These are phyloP conservation scores for Mesorhabditis sp. DNA, from an alignment of 2,888 invertebrate species.

Conservation along the genomic window DNA sequence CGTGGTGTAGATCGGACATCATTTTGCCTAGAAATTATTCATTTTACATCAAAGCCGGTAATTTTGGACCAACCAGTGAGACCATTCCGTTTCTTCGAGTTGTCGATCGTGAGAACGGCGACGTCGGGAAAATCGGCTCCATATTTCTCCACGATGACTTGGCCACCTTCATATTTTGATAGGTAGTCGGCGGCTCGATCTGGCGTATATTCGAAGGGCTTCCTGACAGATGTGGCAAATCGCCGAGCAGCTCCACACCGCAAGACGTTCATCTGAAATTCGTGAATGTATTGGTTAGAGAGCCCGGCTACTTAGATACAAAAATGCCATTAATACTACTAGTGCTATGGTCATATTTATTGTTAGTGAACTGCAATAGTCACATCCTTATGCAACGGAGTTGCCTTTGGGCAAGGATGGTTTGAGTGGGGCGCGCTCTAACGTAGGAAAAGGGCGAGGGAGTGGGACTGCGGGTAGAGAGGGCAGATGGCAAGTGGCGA, in stretches of 20 bases:
- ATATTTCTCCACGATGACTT: not conserved
- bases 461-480: too few species aligned
- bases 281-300: too few species aligned
- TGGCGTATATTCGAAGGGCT: not conserved
- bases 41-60: too few species aligned
- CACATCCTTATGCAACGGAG: too few species aligned
- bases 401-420: too few species aligned
- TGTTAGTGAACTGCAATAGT: not conserved
- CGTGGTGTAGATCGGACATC: not conserved
- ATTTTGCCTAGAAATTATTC: not conserved
- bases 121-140: not conserved
- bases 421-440: too few species aligned
- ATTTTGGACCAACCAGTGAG: not conserved
- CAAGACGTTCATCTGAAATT: too few species aligned
- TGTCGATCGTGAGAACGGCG: slow-evolving; percentile 1
- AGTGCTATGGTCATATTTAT: not conserved
- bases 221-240: not conserved
- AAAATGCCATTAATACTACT: not conserved
- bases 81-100: not conserved
- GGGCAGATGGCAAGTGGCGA: too few species aligned
- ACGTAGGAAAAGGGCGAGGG: too few species aligned
- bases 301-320: too few species aligned
- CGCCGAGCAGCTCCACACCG: not conserved
- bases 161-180: not conserved
- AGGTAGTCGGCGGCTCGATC: not conserved